Evolutionary conservation across 2,888 invertebrate genomes (phyloP).

Genomic region (Caenorhabditis zanzibari): DNA sequence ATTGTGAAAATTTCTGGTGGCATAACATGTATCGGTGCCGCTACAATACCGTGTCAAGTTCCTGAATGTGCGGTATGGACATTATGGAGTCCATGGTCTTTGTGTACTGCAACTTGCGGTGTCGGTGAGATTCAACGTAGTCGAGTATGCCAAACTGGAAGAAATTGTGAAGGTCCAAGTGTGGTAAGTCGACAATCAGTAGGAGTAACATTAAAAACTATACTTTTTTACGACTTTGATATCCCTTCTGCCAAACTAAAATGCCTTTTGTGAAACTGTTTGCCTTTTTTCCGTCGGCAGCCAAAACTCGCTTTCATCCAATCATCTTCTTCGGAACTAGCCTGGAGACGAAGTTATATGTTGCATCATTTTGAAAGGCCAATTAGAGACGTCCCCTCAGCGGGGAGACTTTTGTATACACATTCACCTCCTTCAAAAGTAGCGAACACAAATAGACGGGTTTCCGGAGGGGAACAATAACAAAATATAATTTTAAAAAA

Average conservation of each 20-base stretch:
- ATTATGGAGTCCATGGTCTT: conserved; percentile 71
- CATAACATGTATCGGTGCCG: conserved; percentile 66
- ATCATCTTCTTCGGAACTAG: conserved; percentile 59
- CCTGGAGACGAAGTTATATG: conserved; percentile 48
- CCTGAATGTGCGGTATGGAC: conserved; percentile 72
- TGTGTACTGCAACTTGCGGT: conserved; percentile 73
- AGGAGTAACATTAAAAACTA: too few species aligned
- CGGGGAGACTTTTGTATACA: conserved; percentile 59
- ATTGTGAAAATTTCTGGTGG: conserved; percentile 57
- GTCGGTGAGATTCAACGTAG: conserved; percentile 70
- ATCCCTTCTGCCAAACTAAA: background rate
- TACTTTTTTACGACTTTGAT: background rate
- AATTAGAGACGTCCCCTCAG: conserved; percentile 42
- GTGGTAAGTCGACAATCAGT: conserved; percentile 47
- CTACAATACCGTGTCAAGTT: conserved; percentile 65
- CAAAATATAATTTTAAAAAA: background rate
- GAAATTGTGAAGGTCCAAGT: conserved; percentile 75
- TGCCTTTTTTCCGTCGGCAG: conserved; percentile 24
- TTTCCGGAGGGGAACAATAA: conserved; percentile 28
- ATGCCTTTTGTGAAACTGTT: conserved; percentile 44
- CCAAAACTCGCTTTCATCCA: conserved; percentile 51
- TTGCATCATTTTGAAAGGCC: conserved; percentile 64
- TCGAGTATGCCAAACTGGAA: conserved; percentile 67
- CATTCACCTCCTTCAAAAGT: conserved; percentile 22
- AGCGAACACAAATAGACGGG: conserved; percentile 28